phyloP scores from a whole-genome alignment of 2,113 vertebrate genomes.

The Polypterus senegalus region DNA sequence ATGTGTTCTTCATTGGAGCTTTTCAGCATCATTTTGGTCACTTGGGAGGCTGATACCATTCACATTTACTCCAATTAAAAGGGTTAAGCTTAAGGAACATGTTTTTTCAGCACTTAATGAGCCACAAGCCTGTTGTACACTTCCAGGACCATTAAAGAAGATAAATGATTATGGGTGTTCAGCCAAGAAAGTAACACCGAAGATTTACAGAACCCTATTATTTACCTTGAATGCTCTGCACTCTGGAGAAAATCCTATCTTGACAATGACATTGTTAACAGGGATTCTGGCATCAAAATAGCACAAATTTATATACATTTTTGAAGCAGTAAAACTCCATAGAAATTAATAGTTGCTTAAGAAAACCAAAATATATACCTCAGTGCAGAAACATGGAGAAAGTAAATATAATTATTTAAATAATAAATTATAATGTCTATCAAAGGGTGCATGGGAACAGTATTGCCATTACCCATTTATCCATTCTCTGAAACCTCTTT shows the following conservation, averaged over 20 bases:
- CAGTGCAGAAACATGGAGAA: no score
- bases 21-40: neutral
- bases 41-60: neutral
- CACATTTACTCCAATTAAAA: constrained; percentile 7
- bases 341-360: no score
- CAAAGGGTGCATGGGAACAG: no score
- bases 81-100: neutral
- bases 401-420: no score
- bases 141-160: constrained; percentile 7
- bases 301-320: no score
- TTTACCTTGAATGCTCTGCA: constrained; percentile 6
- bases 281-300: neutral
- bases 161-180: constrained; percentile 8
- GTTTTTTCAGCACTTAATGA: constrained; percentile 4
- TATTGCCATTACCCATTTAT: no score
- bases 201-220: constrained; percentile 9
- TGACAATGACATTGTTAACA: neutral
- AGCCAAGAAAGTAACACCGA: constrained; percentile 4
- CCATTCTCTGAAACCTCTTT: no score
- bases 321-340: no score
- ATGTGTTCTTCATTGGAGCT: neutral
- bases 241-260: neutral
- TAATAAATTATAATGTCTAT: no score
- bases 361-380: no score
- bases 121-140: constrained; percentile 1